Percentiles rank a stretch among this genome's conserved stretches.
phyloP scores from a whole-genome alignment of 1,140 invertebrate species.

The Harpegnathos saltator region DNA sequence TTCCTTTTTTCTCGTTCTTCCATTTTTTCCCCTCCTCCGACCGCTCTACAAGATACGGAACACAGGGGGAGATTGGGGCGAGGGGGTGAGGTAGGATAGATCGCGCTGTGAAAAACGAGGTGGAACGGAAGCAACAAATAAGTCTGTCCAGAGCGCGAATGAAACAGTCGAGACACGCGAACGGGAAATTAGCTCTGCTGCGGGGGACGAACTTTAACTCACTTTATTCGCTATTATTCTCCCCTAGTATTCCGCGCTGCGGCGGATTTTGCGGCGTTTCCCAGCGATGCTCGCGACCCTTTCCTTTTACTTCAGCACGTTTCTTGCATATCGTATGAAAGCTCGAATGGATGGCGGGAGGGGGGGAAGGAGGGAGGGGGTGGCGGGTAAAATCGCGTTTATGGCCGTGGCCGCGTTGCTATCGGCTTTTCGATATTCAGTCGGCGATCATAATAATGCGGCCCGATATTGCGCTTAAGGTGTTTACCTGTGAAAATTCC shows the following conservation, averaged over 20 bases:
- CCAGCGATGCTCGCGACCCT: slow-evolving; percentile 35
- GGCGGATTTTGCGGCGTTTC: slow-evolving; percentile 41
- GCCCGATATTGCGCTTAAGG: neutral
- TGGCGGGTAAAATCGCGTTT: neutral
- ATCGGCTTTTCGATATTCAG: slow-evolving; percentile 27
- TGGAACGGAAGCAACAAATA: slow-evolving; percentile 55
- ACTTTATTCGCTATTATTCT: slow-evolving; percentile 63
- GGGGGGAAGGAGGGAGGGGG: slow-evolving; percentile 9
- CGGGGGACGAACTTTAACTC: slow-evolving; percentile 56
- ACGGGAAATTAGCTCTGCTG: slow-evolving; percentile 64
- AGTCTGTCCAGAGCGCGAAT: slow-evolving; percentile 42
- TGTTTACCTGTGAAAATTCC: neutral
- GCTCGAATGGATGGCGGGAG: slow-evolving; percentile 14
- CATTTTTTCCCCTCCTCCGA: neutral
- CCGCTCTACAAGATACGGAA: neutral
- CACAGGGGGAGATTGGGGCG: no score
- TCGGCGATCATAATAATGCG: neutral
- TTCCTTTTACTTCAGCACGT: slow-evolving; percentile 20
- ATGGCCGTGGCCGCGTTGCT: neutral
- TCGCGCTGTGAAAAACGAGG: slow-evolving; percentile 14
- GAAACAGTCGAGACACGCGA: slow-evolving; percentile 56
- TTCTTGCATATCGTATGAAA: slow-evolving; percentile 46
- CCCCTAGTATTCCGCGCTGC: slow-evolving; percentile 11
- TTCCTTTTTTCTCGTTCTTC: neutral
- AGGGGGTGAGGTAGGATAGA: neutral